phyloP scores from a whole-genome alignment of 2,113 vertebrate species.

The Delphinapterus leucas region DNA sequence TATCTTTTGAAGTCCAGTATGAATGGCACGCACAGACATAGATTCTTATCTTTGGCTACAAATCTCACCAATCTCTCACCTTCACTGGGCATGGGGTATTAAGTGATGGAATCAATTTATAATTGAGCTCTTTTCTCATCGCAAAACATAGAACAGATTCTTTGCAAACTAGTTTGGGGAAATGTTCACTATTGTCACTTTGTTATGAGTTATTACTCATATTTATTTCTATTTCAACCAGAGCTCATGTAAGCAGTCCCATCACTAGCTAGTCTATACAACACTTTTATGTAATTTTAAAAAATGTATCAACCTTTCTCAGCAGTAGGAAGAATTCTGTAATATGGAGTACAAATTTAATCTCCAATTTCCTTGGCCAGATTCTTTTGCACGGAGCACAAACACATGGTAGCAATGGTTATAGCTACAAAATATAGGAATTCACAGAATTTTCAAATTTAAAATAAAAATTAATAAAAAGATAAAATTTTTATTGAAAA shows the following conservation, averaged over 20 bases:
- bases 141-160: background rate
- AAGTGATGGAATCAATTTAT: background rate
- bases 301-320: background rate
- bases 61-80: background rate
- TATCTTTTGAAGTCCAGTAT: background rate
- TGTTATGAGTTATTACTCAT: background rate
- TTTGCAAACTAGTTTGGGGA: background rate
- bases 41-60: background rate
- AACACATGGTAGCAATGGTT: rapidly evolving
- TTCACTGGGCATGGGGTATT: background rate
- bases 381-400: background rate
- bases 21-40: background rate
- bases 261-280: background rate
- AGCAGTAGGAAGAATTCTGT: background rate
- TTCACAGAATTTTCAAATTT: background rate
- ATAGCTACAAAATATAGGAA: background rate
- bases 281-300: background rate
- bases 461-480: background rate
- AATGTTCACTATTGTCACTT: background rate
- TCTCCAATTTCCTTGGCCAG: background rate
- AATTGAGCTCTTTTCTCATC: background rate
- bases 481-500: background rate
- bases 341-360: background rate
- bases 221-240: background rate
- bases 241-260: background rate